These are phyloP conservation scores for Myotis daubentonii DNA, from an alignment of 2,797 vertebrate species.

Conservation along the genomic window DNA sequence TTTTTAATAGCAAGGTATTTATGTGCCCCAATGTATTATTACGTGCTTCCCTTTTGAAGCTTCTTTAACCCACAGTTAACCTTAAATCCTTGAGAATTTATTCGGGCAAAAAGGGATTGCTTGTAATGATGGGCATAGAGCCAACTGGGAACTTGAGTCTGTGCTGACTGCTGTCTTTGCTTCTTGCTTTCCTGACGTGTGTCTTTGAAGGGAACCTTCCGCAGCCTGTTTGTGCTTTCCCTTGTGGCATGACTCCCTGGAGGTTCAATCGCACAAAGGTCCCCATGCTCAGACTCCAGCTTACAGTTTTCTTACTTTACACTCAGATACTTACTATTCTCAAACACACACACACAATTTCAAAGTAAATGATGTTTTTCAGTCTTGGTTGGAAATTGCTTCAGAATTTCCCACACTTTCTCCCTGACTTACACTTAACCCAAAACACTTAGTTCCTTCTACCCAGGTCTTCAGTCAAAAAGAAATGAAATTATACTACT, in stretches of 20 bases:
- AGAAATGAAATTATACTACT: not conserved
- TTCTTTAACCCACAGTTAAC: not conserved
- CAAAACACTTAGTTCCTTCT: not conserved
- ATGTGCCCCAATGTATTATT: not conserved
- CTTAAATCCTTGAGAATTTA: not conserved
- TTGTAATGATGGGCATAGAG: not conserved
- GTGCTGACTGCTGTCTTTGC: not conserved
- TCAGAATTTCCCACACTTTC: too few relatives aligned
- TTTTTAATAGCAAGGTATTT: not conserved
- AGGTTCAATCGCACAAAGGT: fast-evolving
- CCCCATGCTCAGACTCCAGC: not conserved
- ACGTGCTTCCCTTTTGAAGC: not conserved
- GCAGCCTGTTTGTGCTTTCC: not conserved
- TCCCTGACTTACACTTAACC: not conserved
- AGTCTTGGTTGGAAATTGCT: not conserved
- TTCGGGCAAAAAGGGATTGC: not conserved
- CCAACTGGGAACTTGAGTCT: too few relatives aligned
- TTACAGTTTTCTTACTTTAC: not conserved
- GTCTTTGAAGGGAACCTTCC: not conserved
- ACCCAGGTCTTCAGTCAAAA: not conserved
- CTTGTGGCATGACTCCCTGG: not conserved
- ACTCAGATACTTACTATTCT: not conserved
- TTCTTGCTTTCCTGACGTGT: not conserved
- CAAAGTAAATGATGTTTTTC: not conserved
- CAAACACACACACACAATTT: not conserved